Evolutionary conservation across 2,113 vertebrate species (phyloP), one percentile per base, ranked within the genome.

Genomic region (Heterochromis multidens): DNA sequence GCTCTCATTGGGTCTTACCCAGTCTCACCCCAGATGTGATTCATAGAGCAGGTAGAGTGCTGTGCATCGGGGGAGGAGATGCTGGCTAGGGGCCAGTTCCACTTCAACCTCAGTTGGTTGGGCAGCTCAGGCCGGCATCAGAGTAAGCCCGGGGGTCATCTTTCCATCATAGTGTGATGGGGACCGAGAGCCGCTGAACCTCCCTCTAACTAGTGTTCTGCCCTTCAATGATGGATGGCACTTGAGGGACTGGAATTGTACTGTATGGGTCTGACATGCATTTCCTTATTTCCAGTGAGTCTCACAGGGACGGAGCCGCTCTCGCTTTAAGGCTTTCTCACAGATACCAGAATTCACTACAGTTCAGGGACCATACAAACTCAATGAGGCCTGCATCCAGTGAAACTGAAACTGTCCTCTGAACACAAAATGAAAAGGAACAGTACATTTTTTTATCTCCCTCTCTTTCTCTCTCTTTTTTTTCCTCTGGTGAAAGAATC

Each of bases 161-260:
- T 90, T 92, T 95, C 93, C 93, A 93, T 95, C 91, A 91, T 62
- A 82, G 87, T 85, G 81, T 87, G 87, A 92, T 90, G 87, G 91
- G 89, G 89, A 93, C 91, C 11, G 77, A 90, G 86, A 91, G 93
- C 87, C 7, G 88, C 92, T 88, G 90, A 94, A 95, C 92, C 92
- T 89, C 93, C 87, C 91, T 94, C 94, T 95, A 95, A 95, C 95
- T 95, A 94, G 94, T 95, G 94, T 93, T 94, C 92, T 95, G 95
- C 91, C 94, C 95, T 94, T 92, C 92, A 90, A 94, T 96, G 95
- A 96, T 96, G 94, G 94, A 96, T 95, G 91, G 90, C 91, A 95
- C 95, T 94, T 92, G 93, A 95, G 95, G 95, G 95, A 96, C 89
- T 93, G 60, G 91, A 93, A 89, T 95, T 89, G 94, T 86, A 92